Percentiles rank a stretch among this genome's conserved stretches.
phyloP scores from a whole-genome alignment of 2,113 vertebrate genomes.

The Natator depressus region DNA sequence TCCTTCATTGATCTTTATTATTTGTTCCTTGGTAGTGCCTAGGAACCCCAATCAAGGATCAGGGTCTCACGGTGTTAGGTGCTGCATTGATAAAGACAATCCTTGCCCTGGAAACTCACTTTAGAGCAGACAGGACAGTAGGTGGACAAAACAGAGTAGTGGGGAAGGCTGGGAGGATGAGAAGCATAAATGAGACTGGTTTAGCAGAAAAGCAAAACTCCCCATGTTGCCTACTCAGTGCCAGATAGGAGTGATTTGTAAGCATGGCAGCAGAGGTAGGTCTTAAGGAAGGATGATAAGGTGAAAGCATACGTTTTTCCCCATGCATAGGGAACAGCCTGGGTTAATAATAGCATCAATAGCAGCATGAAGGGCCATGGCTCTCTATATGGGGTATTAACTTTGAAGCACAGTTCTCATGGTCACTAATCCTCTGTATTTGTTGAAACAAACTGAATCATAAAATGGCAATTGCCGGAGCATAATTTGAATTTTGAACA shows the following conservation, averaged over 20 bases:
- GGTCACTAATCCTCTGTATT: not conserved
- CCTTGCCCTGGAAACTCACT: not conserved
- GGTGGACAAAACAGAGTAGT: not conserved
- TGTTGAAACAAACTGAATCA: not conserved
- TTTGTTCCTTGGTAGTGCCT: not conserved
- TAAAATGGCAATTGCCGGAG: not conserved
- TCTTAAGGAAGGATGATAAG: not conserved
- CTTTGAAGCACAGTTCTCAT: not conserved
- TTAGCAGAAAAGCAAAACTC: not conserved
- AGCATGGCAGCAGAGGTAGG: not conserved
- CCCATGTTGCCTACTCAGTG: not conserved
- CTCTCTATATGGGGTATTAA: not conserved
- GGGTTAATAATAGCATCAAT: not conserved
- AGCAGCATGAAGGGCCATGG: not conserved
- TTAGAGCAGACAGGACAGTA: not conserved
- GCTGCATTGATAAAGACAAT: not conserved
- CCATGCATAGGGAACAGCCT: rapidly evolving
- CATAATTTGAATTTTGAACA: not conserved
- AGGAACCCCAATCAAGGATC: not conserved
- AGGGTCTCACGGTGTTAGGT: not conserved
- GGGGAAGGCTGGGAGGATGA: not conserved
- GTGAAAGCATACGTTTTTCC: not conserved
- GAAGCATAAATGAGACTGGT: not conserved
- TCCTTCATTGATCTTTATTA: not conserved
- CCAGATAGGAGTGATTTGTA: not conserved